phyloP scores from a whole-genome alignment of 2,113 vertebrate genomes.

The Ginglymostoma cirratum region DNA sequence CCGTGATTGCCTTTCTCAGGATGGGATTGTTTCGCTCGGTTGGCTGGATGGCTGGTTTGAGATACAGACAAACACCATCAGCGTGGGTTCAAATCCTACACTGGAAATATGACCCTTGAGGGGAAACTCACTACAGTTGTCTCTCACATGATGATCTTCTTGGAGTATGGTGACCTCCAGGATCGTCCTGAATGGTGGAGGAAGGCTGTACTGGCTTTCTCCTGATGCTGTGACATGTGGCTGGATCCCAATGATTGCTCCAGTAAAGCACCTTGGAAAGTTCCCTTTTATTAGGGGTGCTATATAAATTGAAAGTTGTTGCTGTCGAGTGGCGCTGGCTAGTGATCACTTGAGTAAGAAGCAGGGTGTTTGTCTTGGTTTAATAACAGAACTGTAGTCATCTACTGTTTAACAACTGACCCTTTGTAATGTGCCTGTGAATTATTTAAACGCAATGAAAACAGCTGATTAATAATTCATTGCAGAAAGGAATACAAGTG shows the following conservation, averaged over 20 bases:
- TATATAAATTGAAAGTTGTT: neutral
- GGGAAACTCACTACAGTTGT: too few species aligned
- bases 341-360: neutral
- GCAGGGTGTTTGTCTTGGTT: neutral
- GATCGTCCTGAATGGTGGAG: too few species aligned
- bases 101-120: too few species aligned
- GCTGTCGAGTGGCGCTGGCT: neutral
- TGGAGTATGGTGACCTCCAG: too few species aligned
- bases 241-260: neutral
- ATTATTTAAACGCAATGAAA: slow-evolving; percentile 17
- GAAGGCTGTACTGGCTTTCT: too few species aligned
- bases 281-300: neutral
- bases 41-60: too few species aligned
- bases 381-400: slow-evolving; percentile 13
- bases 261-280: neutral
- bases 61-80: too few species aligned
- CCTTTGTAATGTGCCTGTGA: slow-evolving; percentile 8
- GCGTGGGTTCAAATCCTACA: too few species aligned
- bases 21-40: too few species aligned
- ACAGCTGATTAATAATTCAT: slow-evolving; percentile 20
- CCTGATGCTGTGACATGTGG: too few species aligned
- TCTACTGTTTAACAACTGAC: slow-evolving; percentile 23
- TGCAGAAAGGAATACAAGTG: neutral
- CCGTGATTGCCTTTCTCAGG: too few species aligned
- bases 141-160: too few species aligned